Percentiles rank a stretch among this genome's conserved stretches.
These are phyloP conservation scores for Dicrostonyx torquatus DNA, from an alignment of 2,797 vertebrate genomes.

Conservation along the genomic window DNA sequence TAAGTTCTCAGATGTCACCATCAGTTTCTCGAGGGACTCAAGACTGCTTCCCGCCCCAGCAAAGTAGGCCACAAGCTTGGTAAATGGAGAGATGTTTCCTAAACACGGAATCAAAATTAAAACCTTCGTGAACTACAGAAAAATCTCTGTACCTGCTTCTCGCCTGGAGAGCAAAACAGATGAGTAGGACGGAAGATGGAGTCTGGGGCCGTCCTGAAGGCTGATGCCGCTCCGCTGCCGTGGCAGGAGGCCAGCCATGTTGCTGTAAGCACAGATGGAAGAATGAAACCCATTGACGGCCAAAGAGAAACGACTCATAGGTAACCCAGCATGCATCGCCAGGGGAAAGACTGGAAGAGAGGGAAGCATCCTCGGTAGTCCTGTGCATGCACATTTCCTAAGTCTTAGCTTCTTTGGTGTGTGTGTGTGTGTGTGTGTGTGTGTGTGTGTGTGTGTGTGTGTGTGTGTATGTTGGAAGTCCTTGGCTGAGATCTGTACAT, in stretches of 20 bases:
- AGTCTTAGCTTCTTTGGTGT: not conserved
- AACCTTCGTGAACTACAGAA: constrained; percentile 76
- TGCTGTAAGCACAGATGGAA: constrained; percentile 84
- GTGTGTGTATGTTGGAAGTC: not conserved
- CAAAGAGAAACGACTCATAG: constrained; percentile 80
- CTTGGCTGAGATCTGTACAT: not conserved
- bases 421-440: not conserved
- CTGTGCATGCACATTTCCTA: constrained; percentile 11
- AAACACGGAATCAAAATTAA: constrained; percentile 79
- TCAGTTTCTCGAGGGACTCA: constrained; percentile 6
- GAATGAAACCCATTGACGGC: constrained; percentile 81
- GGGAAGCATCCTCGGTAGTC: constrained; percentile 74
- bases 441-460: not conserved
- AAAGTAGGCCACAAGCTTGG: constrained; percentile 77
- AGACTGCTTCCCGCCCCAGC: constrained; percentile 78
- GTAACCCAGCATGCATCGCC: constrained; percentile 79
- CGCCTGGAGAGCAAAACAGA: constrained; percentile 81
- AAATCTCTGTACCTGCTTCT: constrained; percentile 79
- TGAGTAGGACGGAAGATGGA: constrained; percentile 74
- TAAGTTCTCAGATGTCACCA: constrained; percentile 59
- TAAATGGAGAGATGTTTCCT: constrained; percentile 83
- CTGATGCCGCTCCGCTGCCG: constrained; percentile 76
- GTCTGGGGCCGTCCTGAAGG: constrained; percentile 83
- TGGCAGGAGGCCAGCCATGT: constrained; percentile 81
- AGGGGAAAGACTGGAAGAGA: constrained; percentile 77